Evolutionary conservation across 2,113 vertebrate genomes (phyloP), one percentile per base, ranked within the genome.

Genomic region (Mixornis gularis): DNA sequence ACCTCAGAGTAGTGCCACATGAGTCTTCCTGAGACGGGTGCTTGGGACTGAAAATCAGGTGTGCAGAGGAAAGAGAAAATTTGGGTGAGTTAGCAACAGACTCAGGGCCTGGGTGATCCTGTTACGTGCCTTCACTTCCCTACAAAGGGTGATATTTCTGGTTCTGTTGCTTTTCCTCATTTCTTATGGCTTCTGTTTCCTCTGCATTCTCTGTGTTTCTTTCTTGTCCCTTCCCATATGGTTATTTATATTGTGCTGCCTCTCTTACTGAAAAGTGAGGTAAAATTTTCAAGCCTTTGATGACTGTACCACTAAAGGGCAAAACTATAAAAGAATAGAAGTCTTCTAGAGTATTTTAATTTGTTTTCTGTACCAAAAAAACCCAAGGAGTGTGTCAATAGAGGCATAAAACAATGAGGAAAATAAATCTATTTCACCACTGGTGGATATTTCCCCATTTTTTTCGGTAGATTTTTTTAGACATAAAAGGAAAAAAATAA

Each of bases 321-420:
- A 90, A 85, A 95, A 66, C 43, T 36, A 36, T 63, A 79, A 90
- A 85, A 85, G 43, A 77, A 27, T 17, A 36, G 18, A 88, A 53
- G 12, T 84, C 36, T 81, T 76, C 3, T 38, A 76, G 19, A 53
- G 30, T 43, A 49, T 93, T 90, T 36, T 2, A 49, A 65, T 85
- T 87, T 92, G 17, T 81, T 93, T 95, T 74, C 60, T 79, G 7
- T 76, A 36, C 11, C 30, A 65, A 87, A 89, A 48, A 40, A 56
- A 32, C 26, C 25, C n/a, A 58, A 78, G 46, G 51, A 81, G 19
- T 53, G 15, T 46, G 79, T 64, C 69, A 68, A 26, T 46, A 43
- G 90, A 88, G 77, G 89, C 79, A 72, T 92, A 69, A 93, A 92
- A 69, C 48, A 84, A 52, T 84, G 52, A 90, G 53, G 30, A 86